Evolutionary conservation across 1,140 invertebrate species (phyloP), one percentile per base, ranked within the genome.

Genomic region (Brachionus manjavacas): DNA sequence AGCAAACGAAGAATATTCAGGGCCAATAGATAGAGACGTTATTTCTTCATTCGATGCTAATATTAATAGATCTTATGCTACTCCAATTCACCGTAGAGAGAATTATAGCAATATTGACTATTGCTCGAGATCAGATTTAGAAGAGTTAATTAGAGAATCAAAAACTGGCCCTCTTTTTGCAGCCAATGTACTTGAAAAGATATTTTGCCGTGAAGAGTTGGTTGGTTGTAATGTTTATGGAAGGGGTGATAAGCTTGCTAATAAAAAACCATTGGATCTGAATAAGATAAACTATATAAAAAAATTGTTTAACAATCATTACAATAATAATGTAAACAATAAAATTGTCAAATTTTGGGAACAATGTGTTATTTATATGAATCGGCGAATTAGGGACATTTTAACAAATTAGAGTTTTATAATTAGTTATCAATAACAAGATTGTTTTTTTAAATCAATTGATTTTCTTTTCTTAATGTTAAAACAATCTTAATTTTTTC

Each of bases 211-310:
- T 8, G 8, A 72, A n/a, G 68, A 72, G 16, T 41, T 72, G 20
- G 4, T n/a, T n/a, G 68, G 68, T 72, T 72, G 68, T 41, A 72
- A 72, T 72, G 68, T 72, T 39, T 41, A 72, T 72, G 68, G 35
- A 14, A 72, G 43, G 41, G 68, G 68, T 8, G 11, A 41, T 8
- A 72, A 72, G 16, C 12, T 41, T 39, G 4, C n/a, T 8, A 14
- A 9, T 39, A 72, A 72, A 72, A 72, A 41, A 72, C 11, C 68
- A 72, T n/a, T 43, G 35, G 68, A 72, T 41, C 14, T 14, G 16
- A 16, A 72, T n/a, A 72, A 25, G 41, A 43, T 72, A 39, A 35
- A 72, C 12, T 72, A 72, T 16, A 72, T 72, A 41, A 9, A 41
- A 41, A 72, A 72, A 41, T 72, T 72, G 41, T 16, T 3, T 31